These are phyloP conservation scores for Sinhomidia bicolor DNA, from an alignment of 2,888 invertebrate genomes.

Conservation along the genomic window DNA sequence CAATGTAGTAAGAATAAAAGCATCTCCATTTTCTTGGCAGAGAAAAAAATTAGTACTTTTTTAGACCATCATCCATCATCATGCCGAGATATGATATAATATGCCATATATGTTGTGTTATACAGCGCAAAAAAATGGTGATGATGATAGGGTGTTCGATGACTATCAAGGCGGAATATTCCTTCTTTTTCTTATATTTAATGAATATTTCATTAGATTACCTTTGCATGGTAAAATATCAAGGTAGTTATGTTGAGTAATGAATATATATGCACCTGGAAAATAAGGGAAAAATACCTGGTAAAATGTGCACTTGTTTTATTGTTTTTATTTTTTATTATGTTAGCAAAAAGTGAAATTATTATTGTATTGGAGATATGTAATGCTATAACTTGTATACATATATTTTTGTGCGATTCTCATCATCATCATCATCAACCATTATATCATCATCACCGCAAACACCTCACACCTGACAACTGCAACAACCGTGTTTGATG, in stretches of 20 bases:
- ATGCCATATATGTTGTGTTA: not conserved
- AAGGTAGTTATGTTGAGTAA: not conserved
- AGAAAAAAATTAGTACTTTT: too few relatives aligned
- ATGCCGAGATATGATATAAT: not conserved
- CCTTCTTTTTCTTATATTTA: not conserved
- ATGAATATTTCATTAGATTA: constrained; percentile 41
- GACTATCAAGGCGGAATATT: not conserved
- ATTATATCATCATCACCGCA: too few relatives aligned
- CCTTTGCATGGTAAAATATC: constrained; percentile 10
- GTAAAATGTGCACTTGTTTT: not conserved
- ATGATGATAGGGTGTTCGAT: constrained; percentile 13
- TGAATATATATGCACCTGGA: not conserved
- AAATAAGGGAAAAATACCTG: not conserved
- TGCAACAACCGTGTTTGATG: not conserved
- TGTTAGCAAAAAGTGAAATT: too few relatives aligned
- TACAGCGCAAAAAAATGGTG: not conserved
- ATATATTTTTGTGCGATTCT: too few relatives aligned
- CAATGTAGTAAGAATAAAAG: too few relatives aligned
- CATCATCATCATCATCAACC: too few relatives aligned
- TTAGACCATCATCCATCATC: not conserved
- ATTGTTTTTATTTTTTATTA: not conserved
- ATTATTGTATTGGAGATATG: too few relatives aligned
- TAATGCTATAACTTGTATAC: too few relatives aligned
- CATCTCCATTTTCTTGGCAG: too few relatives aligned
- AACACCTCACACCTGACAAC: not conserved